Conservation (phyloP, 2,797 vertebrate species). For the Falco berigora region DNA sequence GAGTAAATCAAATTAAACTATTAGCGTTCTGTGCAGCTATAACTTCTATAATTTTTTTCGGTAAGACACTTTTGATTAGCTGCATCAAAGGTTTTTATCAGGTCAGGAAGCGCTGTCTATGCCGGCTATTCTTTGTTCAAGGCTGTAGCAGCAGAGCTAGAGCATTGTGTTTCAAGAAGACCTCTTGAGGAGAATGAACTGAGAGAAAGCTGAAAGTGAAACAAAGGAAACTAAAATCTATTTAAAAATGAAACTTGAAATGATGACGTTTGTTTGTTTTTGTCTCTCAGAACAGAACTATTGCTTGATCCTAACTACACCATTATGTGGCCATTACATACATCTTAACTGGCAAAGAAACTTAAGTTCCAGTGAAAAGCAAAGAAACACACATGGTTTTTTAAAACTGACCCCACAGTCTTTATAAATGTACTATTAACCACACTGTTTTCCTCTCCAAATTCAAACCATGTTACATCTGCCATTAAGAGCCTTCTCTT, state of each 20-base stretch:
- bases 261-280: background rate
- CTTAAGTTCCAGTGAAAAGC: background rate
- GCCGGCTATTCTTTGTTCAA: constrained; percentile 12
- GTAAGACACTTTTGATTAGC: constrained; percentile 7
- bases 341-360: background rate
- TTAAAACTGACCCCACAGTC: background rate
- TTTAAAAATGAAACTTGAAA: background rate
- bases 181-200: constrained; percentile 27
- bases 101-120: constrained; percentile 11
- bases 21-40: background rate
- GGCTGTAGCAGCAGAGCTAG: background rate
- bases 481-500: background rate
- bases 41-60: background rate
- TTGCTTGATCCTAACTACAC: background rate
- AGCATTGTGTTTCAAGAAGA: constrained; percentile 17
- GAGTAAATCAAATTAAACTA: background rate
- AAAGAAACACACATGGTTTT: background rate
- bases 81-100: background rate
- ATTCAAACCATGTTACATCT: background rate
- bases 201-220: constrained; percentile 16
- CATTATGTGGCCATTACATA: background rate
- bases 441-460: background rate
- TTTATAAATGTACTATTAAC: background rate
- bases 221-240: background rate
- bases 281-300: background rate